Conservation (phyloP, 2,888 invertebrate species). For the Plebejus melissa region DNA sequence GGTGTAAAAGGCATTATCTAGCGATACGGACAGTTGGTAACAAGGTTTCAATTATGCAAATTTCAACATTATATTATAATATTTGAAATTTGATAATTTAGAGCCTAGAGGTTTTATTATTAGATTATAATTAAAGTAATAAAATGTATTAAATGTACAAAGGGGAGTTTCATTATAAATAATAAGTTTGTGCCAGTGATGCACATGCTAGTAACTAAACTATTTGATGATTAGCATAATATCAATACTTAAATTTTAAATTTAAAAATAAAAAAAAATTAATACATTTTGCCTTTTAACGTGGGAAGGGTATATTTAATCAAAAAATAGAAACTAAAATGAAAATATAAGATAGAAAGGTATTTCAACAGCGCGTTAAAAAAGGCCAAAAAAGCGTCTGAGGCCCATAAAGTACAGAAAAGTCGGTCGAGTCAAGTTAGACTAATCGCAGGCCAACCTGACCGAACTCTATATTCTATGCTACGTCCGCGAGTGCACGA, state of each 20-base stretch:
- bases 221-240: background rate
- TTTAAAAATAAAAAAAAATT: background rate
- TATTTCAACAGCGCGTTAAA: too few species aligned
- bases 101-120: background rate
- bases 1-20: background rate
- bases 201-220: background rate
- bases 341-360: background rate
- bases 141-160: background rate
- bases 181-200: background rate
- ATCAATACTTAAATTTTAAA: too few species aligned
- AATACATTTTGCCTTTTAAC: background rate
- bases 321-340: background rate
- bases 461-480: too few species aligned
- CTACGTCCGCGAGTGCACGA: too few species aligned
- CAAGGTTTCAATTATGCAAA: background rate
- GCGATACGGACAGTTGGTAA: background rate
- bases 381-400: too few species aligned
- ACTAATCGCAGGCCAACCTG: too few species aligned
- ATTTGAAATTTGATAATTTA: slow-evolving; percentile 2
- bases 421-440: too few species aligned
- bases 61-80: background rate
- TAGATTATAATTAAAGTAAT: slow-evolving; percentile 6
- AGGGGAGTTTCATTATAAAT: background rate
- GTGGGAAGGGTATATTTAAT: background rate
- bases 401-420: too few species aligned